phyloP scores from a whole-genome alignment of 2,888 invertebrate species.

The Dioctria linearis region DNA sequence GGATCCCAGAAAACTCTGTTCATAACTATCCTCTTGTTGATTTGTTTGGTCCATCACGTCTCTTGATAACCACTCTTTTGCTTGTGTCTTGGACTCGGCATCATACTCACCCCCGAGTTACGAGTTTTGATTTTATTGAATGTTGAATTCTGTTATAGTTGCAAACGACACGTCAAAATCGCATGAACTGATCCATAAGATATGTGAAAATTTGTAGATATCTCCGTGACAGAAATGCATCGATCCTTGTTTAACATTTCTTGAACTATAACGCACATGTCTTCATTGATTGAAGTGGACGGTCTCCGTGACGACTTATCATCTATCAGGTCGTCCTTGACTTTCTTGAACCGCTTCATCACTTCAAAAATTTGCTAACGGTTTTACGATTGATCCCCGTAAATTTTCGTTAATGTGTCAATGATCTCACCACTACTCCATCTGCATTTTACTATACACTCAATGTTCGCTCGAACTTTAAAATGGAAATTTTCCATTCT shows the following conservation, averaged over 20 bases:
- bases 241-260: neutral
- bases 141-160: neutral
- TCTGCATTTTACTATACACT: neutral
- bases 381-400: neutral
- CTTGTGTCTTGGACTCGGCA: neutral
- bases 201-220: neutral
- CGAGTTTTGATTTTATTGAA: too few relatives aligned
- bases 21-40: neutral
- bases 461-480: too few relatives aligned
- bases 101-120: too few relatives aligned
- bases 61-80: too few relatives aligned
- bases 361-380: neutral
- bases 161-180: conserved; percentile 1
- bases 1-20: conserved; percentile 2
- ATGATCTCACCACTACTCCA: neutral
- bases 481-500: too few relatives aligned
- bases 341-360: neutral
- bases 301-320: neutral
- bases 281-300: neutral
- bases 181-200: neutral
- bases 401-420: neutral
- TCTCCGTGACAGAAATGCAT: neutral
- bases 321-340: neutral
- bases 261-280: neutral
- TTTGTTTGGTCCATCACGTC: neutral